Conservation (phyloP, 1,140 invertebrate genomes). For the Caenorhabditis tropicalis region DNA sequence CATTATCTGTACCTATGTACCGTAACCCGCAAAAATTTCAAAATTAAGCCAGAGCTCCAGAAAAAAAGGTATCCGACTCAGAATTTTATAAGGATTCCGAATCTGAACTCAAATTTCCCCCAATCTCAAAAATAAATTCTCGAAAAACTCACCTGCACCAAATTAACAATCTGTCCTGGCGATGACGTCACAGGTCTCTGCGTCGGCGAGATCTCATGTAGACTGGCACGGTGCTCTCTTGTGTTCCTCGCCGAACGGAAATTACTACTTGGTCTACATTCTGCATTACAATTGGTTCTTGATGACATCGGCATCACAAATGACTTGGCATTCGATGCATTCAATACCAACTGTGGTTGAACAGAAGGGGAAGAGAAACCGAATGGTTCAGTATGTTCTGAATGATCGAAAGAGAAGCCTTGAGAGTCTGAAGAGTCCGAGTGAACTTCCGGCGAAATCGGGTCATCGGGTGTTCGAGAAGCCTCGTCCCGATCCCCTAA, state of each 20-base stretch:
- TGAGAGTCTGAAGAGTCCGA: neutral
- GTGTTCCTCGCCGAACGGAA: neutral
- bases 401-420: conserved; percentile 31
- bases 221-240: neutral
- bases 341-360: neutral
- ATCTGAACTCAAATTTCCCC: too few relatives aligned
- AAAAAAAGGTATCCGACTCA: too few relatives aligned
- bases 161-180: neutral
- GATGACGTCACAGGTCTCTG: neutral
- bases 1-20: too few relatives aligned
- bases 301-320: neutral
- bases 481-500: neutral
- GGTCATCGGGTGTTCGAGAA: neutral
- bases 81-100: too few relatives aligned
- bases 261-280: neutral
- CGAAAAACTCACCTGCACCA: neutral
- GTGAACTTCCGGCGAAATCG: neutral
- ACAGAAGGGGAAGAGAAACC: neutral
- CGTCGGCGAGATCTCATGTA: neutral
- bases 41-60: too few relatives aligned
- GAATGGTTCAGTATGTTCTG: neutral
- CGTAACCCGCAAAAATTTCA: too few relatives aligned
- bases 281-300: neutral
- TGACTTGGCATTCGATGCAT: neutral
- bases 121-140: too few relatives aligned